Percentiles rank a stretch among this genome's conserved stretches.
Conservation (phyloP, 2,888 invertebrate species). For the Agrochola litura region DNA sequence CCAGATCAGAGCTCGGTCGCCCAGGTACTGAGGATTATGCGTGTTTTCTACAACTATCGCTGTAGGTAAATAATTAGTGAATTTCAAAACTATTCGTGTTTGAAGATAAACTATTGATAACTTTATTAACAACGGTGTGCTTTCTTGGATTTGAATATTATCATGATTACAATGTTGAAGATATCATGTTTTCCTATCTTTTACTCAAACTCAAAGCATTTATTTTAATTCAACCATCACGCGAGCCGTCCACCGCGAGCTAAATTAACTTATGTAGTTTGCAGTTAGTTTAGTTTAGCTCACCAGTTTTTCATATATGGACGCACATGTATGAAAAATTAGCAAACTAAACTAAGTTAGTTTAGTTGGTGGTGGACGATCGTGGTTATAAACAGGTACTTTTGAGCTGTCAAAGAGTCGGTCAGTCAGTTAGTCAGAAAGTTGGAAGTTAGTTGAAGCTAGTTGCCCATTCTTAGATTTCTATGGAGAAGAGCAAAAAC, state of each 20-base stretch:
- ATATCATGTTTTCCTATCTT: background rate
- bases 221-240: background rate
- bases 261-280: too few relatives aligned
- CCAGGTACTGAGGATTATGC: background rate
- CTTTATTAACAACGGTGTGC: background rate
- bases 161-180: background rate
- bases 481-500: background rate
- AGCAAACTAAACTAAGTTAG: too few relatives aligned
- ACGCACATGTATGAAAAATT: too few relatives aligned
- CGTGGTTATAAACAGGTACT: too few relatives aligned
- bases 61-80: background rate
- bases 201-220: background rate
- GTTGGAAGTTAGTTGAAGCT: too few relatives aligned
- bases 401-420: background rate
- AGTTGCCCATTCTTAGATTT: background rate
- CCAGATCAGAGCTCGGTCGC: too few relatives aligned
- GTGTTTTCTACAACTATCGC: background rate
- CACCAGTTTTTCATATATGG: too few relatives aligned
- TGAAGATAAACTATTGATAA: slow-evolving; percentile 26
- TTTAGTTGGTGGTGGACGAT: too few relatives aligned
- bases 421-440: background rate
- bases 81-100: slow-evolving; percentile 6
- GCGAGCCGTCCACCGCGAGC: too few relatives aligned
- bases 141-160: slow-evolving; percentile 21
- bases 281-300: too few relatives aligned